phyloP scores from a whole-genome alignment of 2,113 vertebrate genomes.

The Donacobius atricapilla region DNA sequence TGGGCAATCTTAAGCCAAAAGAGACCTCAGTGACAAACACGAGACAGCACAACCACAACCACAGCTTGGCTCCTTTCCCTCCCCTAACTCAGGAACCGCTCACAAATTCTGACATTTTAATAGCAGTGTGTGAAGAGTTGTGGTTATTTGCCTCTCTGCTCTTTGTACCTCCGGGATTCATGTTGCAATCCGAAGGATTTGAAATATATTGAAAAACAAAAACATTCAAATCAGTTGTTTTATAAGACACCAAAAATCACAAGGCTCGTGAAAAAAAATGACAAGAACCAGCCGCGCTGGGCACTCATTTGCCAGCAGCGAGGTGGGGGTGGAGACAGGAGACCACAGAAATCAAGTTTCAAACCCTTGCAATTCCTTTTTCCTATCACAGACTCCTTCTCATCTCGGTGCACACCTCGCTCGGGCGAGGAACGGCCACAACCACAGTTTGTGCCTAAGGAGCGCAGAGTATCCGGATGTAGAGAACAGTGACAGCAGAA shows the following conservation, averaged over 20 bases:
- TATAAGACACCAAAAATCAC: background rate
- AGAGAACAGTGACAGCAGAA: accelerated
- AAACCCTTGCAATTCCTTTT: background rate
- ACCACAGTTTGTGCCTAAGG: background rate
- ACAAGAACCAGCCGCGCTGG: background rate
- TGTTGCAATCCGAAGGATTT: background rate
- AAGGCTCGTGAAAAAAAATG: background rate
- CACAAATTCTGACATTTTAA: background rate
- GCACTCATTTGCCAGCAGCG: background rate
- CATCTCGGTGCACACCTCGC: background rate
- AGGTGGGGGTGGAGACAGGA: background rate
- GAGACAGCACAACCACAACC: background rate
- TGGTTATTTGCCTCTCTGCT: background rate
- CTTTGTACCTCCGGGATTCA: background rate
- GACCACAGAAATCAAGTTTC: background rate
- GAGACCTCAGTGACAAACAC: background rate
- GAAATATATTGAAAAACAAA: background rate
- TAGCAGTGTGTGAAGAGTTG: background rate
- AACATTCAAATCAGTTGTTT: background rate
- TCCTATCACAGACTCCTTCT: background rate
- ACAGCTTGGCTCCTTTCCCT: background rate
- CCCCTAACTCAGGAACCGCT: background rate
- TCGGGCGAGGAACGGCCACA: background rate
- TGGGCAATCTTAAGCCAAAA: background rate
- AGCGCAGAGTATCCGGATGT: accelerated